A percentile compares a stretch with the other conserved stretches of the same genome.
These are phyloP conservation scores for Chunga burmeisteri DNA, from an alignment of 2,113 vertebrate species.

Conservation along the genomic window DNA sequence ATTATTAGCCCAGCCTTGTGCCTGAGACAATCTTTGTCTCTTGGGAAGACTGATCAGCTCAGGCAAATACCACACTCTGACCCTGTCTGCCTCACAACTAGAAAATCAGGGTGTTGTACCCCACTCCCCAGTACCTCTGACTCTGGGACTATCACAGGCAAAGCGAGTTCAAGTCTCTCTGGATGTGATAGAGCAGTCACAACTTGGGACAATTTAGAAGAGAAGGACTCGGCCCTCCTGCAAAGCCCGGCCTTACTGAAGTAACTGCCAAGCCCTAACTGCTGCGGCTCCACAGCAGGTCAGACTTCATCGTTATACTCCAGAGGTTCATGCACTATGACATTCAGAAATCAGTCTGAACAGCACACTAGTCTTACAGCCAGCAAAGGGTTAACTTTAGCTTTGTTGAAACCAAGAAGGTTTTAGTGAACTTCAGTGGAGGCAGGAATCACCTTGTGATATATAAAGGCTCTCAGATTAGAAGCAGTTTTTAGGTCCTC, in stretches of 20 bases:
- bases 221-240: not conserved
- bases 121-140: not conserved
- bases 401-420: not conserved
- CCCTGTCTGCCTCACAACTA: not conserved
- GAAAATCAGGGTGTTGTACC: not conserved
- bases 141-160: not conserved
- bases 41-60: not conserved
- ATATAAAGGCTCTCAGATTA: not conserved
- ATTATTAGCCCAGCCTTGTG: not conserved
- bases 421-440: not conserved
- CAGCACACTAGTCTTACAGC: not conserved
- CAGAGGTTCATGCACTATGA: not conserved
- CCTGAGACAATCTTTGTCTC: not conserved
- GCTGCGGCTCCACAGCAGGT: not conserved
- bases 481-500: not conserved
- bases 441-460: not conserved
- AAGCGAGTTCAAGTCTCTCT: not conserved
- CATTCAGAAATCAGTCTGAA: not conserved
- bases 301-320: not conserved
- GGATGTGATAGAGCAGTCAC: not conserved
- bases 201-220: not conserved
- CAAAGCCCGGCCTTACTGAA: not conserved
- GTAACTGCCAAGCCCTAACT: rapidly evolving
- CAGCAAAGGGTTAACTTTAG: not conserved
- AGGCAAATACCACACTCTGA: not conserved